These are phyloP conservation scores for Parnassius mnemosyne DNA, from an alignment of 2,888 invertebrate genomes.

Conservation along the genomic window DNA sequence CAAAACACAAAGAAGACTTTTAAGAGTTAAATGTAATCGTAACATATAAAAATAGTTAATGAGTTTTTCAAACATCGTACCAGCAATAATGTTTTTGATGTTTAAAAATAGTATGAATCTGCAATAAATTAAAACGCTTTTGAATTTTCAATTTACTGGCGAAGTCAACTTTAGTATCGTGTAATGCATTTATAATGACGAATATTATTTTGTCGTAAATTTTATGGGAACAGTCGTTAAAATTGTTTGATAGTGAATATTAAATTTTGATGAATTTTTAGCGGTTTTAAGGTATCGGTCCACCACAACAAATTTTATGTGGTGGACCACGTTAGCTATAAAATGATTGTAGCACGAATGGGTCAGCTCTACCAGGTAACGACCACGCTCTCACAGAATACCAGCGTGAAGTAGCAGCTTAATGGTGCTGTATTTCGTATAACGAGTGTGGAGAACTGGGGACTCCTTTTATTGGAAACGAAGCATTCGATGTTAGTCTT, in stretches of 20 bases:
- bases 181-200: slow-evolving; percentile 23
- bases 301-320: too few species aligned
- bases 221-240: slow-evolving; percentile 28
- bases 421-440: too few species aligned
- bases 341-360: too few species aligned
- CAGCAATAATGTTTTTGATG: slow-evolving; percentile 15
- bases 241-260: slow-evolving; percentile 28
- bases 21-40: neutral
- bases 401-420: too few species aligned
- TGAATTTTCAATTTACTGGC: slow-evolving; percentile 15
- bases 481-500: too few species aligned
- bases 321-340: too few species aligned
- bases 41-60: slow-evolving; percentile 3
- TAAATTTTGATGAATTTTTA: slow-evolving; percentile 15
- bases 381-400: too few species aligned
- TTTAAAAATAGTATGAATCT: slow-evolving; percentile 17
- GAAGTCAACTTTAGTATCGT: slow-evolving; percentile 22
- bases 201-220: slow-evolving; percentile 30
- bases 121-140: slow-evolving; percentile 17
- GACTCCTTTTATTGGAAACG: too few species aligned
- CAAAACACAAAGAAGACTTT: too few species aligned
- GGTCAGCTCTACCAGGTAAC: too few species aligned
- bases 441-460: too few species aligned
- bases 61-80: slow-evolving; percentile 6
- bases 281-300: slow-evolving; percentile 2